Percentiles rank a stretch among this genome's conserved stretches.
Conservation (phyloP, 2,113 vertebrate species). For the Kryptolebias marmoratus region DNA sequence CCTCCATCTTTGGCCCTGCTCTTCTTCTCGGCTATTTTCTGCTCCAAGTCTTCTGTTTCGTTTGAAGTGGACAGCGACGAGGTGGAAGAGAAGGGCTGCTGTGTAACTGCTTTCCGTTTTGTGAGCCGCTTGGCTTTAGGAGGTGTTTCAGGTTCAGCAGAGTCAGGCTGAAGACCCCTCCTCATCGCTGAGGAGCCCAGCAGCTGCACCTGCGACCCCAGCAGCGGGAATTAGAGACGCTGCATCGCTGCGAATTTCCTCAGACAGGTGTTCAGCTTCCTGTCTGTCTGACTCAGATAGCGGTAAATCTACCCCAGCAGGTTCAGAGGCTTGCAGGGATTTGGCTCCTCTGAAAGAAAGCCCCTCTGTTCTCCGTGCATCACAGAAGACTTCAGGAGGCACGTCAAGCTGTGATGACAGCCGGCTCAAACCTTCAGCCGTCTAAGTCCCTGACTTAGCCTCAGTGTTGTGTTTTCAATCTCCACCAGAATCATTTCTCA, state of each 20-base stretch:
- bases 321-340: constrained; percentile 8
- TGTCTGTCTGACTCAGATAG: constrained; percentile 6
- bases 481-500: constrained; percentile 5
- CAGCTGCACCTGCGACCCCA: constrained; percentile 40
- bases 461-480: constrained; percentile 8
- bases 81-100: constrained; percentile 42
- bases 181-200: constrained; percentile 28
- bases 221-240: constrained; percentile 46
- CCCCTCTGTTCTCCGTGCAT: constrained; percentile 24
- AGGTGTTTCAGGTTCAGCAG: background rate
- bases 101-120: constrained; percentile 51
- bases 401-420: constrained; percentile 25
- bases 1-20: background rate
- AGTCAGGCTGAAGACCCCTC: constrained; percentile 1
- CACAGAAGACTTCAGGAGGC: constrained; percentile 3
- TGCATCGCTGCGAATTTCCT: constrained; percentile 23
- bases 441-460: constrained; percentile 9
- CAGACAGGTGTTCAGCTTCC: background rate
- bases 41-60: constrained; percentile 10
- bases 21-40: background rate
- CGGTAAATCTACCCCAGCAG: background rate
- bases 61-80: constrained; percentile 22
- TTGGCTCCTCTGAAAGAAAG: constrained; percentile 19
- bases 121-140: constrained; percentile 24
- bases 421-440: constrained; percentile 11